Evolutionary conservation across 2,888 invertebrate genomes (phyloP), one percentile per base, ranked within the genome.

Genomic region (Tenthredo distinguenda): DNA sequence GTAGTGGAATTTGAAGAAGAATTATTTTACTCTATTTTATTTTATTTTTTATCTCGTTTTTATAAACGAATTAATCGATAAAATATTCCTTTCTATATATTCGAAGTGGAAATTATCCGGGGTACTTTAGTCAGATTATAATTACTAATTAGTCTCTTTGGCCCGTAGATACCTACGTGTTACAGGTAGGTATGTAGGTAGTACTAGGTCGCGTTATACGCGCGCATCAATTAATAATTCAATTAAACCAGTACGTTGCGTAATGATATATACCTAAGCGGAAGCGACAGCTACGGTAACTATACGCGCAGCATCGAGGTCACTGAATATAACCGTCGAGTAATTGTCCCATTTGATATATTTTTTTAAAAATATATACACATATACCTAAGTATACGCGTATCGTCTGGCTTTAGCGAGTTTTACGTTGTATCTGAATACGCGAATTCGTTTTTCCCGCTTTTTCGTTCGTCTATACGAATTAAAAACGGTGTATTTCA

Each of bases 151-250:
- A 65, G 31, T 21, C 74, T 4, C 34, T 74, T 47, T 15, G 47
- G 12, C 12, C 47, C 15, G 47, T 47, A 21, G 40, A 26, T 37
- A 21, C 10, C 18, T 47, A 7, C 18, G 18, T n/a, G 15, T 71
- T 71, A 26, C 9, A 62, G 62, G 18, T 71, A 62, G 62, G 18
- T 71, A 71, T 71, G 4, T 34, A 71, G 18, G 37, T 71, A 68
- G 18, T 50, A 71, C 71, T 68, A 68, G 15, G 71, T 71, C 31
- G 37, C 18, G 18, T 18, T 71, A 12, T 43, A 72, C 43, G 47
- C 37, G 37, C 72, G n/a, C 72, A 40, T 72, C n/a, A 72, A 72
- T 72, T 72, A 72, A 72, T 72, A 72, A 72, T 72, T 72, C 72
- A 72, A 72, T 72, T 72, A 72, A 72, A 72, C 72, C 72, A 72